A percentile compares a stretch with the other conserved stretches of the same genome.
These are phyloP conservation scores for Lycorma delicatula DNA, from an alignment of 1,140 invertebrate genomes.

Conservation along the genomic window DNA sequence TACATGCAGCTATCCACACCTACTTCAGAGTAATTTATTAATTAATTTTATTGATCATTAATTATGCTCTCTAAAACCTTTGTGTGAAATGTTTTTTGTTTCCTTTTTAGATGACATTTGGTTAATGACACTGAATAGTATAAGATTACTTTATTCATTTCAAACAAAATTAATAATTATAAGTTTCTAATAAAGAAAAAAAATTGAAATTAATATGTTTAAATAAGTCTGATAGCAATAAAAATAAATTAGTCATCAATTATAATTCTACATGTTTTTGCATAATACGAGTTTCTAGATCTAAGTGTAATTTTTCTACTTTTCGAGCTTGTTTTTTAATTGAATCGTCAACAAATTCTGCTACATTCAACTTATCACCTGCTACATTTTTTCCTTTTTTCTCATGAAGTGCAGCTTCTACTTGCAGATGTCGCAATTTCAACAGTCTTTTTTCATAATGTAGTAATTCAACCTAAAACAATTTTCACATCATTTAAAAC, in stretches of 20 bases:
- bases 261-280: conserved; percentile 64
- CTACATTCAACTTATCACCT: conserved; percentile 48
- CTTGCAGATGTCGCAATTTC: conserved; percentile 73
- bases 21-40: no score
- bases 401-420: conserved; percentile 51
- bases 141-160: no score
- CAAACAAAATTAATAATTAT: no score
- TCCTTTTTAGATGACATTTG: no score
- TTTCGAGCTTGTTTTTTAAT: conserved; percentile 74
- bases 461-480: conserved; percentile 60
- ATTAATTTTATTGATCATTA: no score
- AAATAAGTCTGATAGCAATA: no score
- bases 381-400: conserved; percentile 43
- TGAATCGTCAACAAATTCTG: conserved; percentile 55
- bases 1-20: no score
- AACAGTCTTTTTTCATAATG: conserved; percentile 81
- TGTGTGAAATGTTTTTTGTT: no score
- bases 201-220: background rate
- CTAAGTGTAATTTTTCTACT: conserved; percentile 77
- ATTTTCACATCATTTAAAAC: conserved; percentile 21
- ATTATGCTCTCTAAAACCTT: no score
- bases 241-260: background rate
- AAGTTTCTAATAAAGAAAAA: background rate
- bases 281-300: conserved; percentile 69
- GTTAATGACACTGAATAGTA: no score